Evolutionary conservation across 2,888 invertebrate species (phyloP), one percentile per base, ranked within the genome.

Genomic region (Lepetodrilus schrolli): DNA sequence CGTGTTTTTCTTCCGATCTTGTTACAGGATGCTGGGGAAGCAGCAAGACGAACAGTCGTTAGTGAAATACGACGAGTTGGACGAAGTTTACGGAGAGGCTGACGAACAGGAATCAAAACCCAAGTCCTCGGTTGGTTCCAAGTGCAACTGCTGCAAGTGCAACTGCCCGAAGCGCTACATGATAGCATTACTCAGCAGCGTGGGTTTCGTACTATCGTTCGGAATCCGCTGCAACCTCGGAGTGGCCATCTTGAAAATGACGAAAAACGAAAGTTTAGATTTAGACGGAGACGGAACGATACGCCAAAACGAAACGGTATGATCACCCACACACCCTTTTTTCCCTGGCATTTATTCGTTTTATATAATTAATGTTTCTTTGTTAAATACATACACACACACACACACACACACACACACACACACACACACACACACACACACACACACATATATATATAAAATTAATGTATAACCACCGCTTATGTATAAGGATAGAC

Each of bases 211-310:
- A 80, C 91, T 92, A 74, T 91, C 91, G 3, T 92, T 92, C 89
- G 99, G 99, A 20, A 99, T 99, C 94, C 94, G 99, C 74, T 98
- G 98, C 91, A 99, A 99, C 92, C 96, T 99, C 95, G 97, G 98
- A 72, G 97, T 99, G 91, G 98, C 99, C 65, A 97, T 98, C 91
- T 93, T 96, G 74, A 94, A 95, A 90, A 93, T 93, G 93, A 92
- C 91, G 2, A 83, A 83, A 70, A 88, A 88, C 73, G 82, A 81
- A 30, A 83, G 82, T 21, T 68, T 48, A 2, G 84, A 83, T 30
- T 37, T 75, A 34, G 80, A 80, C 10, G 78, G 77, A 30, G 78
- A 77, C 37, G 78, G 75, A 0, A 65, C 75, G 30, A 76, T 76
- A 17, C 49, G 78, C 21, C 70, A 76, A 70, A 80, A 78, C 23